phyloP scores from a whole-genome alignment of 2,888 invertebrate species.

The Ecdyonurus torrentis region DNA sequence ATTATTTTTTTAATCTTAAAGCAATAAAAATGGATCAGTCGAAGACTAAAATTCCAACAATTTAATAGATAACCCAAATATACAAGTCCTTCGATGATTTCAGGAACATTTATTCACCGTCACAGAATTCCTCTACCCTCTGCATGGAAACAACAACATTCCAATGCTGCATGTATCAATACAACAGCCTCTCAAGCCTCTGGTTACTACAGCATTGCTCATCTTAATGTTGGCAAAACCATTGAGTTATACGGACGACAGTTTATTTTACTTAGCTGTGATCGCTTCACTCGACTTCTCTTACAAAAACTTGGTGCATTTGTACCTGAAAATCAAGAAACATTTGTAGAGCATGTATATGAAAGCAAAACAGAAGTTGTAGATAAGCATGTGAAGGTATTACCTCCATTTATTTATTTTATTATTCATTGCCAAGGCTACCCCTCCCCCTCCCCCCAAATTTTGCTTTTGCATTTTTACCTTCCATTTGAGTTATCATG shows the following conservation, averaged over 20 bases:
- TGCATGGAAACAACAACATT: not conserved
- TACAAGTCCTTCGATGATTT: slow-evolving; percentile 13
- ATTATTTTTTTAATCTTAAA: not conserved
- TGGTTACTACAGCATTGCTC: slow-evolving; percentile 65
- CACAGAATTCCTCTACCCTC: slow-evolving; percentile 60
- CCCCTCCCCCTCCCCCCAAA: too few species aligned
- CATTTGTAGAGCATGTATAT: slow-evolving; percentile 7
- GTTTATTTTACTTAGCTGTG: slow-evolving; percentile 69
- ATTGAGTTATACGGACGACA: slow-evolving; percentile 65
- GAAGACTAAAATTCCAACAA: too few species aligned
- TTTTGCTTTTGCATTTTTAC: too few species aligned
- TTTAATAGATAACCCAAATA: too few species aligned
- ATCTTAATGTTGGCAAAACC: slow-evolving; percentile 70
- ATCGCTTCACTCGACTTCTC: slow-evolving; percentile 71
- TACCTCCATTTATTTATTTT: too few species aligned
- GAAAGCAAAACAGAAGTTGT: slow-evolving; percentile 32
- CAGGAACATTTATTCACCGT: slow-evolving; percentile 63
- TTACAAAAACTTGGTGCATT: slow-evolving; percentile 68
- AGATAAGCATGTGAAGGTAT: slow-evolving; percentile 29
- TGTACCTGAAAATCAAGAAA: slow-evolving; percentile 40
- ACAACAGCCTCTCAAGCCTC: slow-evolving; percentile 41
- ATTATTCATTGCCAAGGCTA: too few species aligned
- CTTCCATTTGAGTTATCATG: too few species aligned
- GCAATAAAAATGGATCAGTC: too few species aligned
- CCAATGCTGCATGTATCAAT: not conserved